Percentiles rank a stretch among this genome's conserved stretches.
Evolutionary conservation across 2,888 invertebrate genomes (phyloP).

Genomic region (Drosophila nr. fundita): DNA sequence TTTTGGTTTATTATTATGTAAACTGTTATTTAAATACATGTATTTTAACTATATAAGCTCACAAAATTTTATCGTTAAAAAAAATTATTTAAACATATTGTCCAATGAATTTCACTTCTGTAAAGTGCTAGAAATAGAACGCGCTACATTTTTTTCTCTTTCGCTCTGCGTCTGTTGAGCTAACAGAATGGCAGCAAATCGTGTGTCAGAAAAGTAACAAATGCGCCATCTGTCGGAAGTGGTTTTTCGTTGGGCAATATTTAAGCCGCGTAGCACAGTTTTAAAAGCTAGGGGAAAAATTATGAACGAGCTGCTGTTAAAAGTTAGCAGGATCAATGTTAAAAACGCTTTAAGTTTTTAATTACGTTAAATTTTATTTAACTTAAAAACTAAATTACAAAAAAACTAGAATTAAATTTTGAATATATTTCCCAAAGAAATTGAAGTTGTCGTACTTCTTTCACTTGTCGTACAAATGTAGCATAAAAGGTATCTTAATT

Average conservation of each 20-base stretch:
- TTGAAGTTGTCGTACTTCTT: neutral
- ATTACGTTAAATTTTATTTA: neutral
- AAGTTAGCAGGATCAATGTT: neutral
- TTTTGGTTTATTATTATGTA: neutral
- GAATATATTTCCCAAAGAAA: neutral
- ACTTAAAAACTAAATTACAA: neutral
- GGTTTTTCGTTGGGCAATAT: neutral
- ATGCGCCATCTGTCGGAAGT: constrained; percentile 37
- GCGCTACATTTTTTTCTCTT: neutral
- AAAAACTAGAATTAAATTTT: neutral
- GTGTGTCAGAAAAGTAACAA: neutral
- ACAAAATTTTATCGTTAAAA: neutral
- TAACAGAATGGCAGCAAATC: constrained; percentile 20
- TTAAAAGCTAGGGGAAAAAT: constrained; percentile 5
- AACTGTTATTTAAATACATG: neutral
- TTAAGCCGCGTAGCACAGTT: constrained; percentile 24
- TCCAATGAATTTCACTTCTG: neutral
- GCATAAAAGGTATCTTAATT: neutral
- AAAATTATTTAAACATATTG: neutral
- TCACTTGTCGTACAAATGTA: neutral
- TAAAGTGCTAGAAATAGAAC: neutral
- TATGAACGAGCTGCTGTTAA: neutral
- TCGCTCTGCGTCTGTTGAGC: neutral
- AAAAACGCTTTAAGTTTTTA: neutral
- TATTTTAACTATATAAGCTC: fast-evolving